Base-by-base conservation (phyloP, 2,888 invertebrate species). In the Torymus auratus region DNA sequence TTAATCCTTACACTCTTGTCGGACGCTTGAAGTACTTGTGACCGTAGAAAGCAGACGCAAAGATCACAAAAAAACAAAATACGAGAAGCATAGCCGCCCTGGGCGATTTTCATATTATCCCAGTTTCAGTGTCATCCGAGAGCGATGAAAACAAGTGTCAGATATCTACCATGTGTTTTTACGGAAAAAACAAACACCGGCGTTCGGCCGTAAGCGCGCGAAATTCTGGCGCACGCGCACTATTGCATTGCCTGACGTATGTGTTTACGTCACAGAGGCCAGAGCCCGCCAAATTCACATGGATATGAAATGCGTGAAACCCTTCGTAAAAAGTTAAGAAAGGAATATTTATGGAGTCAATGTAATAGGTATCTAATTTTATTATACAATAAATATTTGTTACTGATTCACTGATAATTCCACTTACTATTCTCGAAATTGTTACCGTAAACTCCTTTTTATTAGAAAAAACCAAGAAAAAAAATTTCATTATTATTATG, bases 71-170 rank as follows among this genome's bases (percentile, higher is more conserved):
- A 2, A 75, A 68, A 67, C 60, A 67, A 68, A 60, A 65, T 5
- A 52, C 60, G 62, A 80, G 28, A 23, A 80, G 41, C 80, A 80
- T 80, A 15, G 28, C 28, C 28, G 28, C 28, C 28, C 28, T 28
- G 28, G 3, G 76, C 80, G 53, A n/a, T 11, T 41, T 15, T 14
- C 13, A 28, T 11, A 58, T n/a, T 17, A n/a, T 61, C n/a, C 14
- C 50, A 67, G n/a, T n/a, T 53, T 28, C 23, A 76, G 61, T 17
- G 17, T 12, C 56, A n/a, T 15, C 13, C n/a, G 23, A 13, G n/a
- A 28, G 14, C 3, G 3, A 28, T 28, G 28, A 28, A 28, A 28
- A 28, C 28, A 28, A 28, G 28, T 28, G 41, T 0, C 23, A 15
- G 15, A 58, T 53, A 12, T 74, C 41, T 10, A 58, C 7, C n/a